A percentile compares a stretch with the other conserved stretches of the same genome.
Conservation (phyloP, 2,113 vertebrate genomes). For the Arvicanthis niloticus region DNA sequence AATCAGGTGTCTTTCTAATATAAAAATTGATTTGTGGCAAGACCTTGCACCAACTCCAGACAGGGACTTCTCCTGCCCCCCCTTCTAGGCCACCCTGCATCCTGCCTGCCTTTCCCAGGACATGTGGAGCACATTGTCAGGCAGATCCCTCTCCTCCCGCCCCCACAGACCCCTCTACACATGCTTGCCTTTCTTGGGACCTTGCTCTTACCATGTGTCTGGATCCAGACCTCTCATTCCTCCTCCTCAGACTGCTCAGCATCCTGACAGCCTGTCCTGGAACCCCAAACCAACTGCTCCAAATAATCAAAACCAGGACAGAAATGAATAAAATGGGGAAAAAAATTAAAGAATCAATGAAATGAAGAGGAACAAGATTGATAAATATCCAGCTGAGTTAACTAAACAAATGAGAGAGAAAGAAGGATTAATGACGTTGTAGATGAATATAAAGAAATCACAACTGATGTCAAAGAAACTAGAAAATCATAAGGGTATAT, state of each 20-base stretch:
- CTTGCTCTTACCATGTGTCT: neutral
- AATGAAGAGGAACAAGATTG: neutral
- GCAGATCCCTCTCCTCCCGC: neutral
- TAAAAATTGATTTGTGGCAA: neutral
- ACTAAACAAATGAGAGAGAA: neutral
- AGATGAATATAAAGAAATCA: neutral
- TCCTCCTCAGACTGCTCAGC: neutral
- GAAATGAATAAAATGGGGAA: neutral
- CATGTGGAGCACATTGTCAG: neutral
- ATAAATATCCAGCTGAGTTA: neutral
- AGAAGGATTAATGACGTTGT: neutral
- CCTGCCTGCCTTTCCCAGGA: too few species aligned
- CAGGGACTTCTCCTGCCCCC: neutral
- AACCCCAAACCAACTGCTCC: neutral
- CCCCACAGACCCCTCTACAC: neutral
- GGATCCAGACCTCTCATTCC: neutral
- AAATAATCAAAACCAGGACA: neutral
- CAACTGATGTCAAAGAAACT: neutral
- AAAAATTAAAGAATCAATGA: too few species aligned
- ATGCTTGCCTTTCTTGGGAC: neutral
- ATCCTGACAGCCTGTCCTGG: neutral
- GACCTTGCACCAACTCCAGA: neutral
- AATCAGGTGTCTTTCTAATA: neutral
- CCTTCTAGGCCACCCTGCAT: neutral
- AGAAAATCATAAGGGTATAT: neutral